A percentile compares a stretch with the other conserved stretches of the same genome.
phyloP scores from a whole-genome alignment of 2,797 vertebrate species.

The Mormyrops attenuatus region DNA sequence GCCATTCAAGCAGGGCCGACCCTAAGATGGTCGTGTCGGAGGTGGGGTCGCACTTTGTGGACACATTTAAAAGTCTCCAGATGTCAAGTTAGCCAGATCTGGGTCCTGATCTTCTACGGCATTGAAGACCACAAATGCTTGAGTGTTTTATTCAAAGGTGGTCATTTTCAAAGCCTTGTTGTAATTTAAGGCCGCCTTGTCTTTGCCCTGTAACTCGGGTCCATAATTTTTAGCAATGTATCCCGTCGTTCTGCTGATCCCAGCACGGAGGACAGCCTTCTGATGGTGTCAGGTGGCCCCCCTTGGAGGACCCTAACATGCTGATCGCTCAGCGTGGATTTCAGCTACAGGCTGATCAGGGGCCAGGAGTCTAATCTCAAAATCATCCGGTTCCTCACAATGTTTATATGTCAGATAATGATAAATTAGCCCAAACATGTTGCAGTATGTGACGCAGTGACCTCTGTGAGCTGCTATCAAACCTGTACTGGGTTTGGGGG shows the following conservation, averaged over 20 bases:
- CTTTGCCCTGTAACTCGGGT: not conserved
- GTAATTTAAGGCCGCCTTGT: not conserved
- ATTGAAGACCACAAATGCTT: not conserved
- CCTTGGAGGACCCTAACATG: not conserved
- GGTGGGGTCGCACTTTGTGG: not conserved
- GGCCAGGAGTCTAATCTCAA: not conserved
- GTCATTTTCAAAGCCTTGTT: not conserved
- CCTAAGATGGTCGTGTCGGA: not conserved
- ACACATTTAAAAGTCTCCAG: slow-evolving; percentile 7
- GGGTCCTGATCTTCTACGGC: not conserved
- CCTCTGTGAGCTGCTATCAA: not conserved
- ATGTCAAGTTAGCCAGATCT: not conserved
- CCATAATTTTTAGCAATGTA: not conserved
- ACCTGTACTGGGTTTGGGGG: not conserved
- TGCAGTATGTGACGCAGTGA: not conserved
- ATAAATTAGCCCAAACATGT: not conserved
- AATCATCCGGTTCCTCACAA: not conserved
- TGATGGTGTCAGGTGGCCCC: not conserved
- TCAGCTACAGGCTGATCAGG: not conserved
- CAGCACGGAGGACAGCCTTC: not conserved
- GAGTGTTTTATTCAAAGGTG: not conserved
- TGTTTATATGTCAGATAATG: not conserved
- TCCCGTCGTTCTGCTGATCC: not conserved
- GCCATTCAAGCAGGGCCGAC: not conserved
- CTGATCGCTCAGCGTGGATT: not conserved